These are phyloP conservation scores for Anoplophora glabripennis DNA, from an alignment of 1,140 invertebrate genomes.

Conservation along the genomic window DNA sequence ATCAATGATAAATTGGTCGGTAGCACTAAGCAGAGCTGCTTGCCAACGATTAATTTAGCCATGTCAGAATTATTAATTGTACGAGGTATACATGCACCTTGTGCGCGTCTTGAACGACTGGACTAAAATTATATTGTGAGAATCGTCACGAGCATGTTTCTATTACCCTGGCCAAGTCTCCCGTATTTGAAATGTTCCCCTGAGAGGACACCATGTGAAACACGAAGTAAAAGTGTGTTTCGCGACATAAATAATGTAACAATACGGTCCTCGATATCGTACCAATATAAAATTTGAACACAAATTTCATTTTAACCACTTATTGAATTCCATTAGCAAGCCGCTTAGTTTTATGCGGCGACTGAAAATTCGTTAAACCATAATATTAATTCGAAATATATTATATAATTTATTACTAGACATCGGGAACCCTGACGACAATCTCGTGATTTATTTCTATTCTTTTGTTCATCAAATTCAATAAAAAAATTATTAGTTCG, in stretches of 20 bases:
- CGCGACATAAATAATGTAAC: constrained; percentile 23
- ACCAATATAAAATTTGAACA: constrained; percentile 24
- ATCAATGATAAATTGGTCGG: not conserved
- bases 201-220: constrained; percentile 16
- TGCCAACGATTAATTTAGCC: too few species aligned
- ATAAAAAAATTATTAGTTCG: too few species aligned
- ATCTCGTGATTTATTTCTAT: too few species aligned
- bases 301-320: constrained; percentile 14
- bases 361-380: too few species aligned
- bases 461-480: too few species aligned
- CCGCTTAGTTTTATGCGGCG: too few species aligned
- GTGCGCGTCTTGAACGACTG: constrained; percentile 2
- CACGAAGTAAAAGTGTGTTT: constrained; percentile 19
- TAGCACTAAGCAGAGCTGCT: constrained; percentile 2
- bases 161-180: constrained; percentile 2
- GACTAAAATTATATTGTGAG: constrained; percentile 2
- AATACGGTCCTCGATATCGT: constrained; percentile 7
- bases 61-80: too few species aligned
- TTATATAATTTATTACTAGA: too few species aligned
- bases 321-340: not conserved
- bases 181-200: constrained; percentile 23
- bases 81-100: too few species aligned
- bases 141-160: constrained; percentile 20
- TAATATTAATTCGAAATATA: too few species aligned
- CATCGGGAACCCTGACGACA: too few species aligned